Conservation (phyloP, 2,113 vertebrate genomes). For the Grammomys surdaster region DNA sequence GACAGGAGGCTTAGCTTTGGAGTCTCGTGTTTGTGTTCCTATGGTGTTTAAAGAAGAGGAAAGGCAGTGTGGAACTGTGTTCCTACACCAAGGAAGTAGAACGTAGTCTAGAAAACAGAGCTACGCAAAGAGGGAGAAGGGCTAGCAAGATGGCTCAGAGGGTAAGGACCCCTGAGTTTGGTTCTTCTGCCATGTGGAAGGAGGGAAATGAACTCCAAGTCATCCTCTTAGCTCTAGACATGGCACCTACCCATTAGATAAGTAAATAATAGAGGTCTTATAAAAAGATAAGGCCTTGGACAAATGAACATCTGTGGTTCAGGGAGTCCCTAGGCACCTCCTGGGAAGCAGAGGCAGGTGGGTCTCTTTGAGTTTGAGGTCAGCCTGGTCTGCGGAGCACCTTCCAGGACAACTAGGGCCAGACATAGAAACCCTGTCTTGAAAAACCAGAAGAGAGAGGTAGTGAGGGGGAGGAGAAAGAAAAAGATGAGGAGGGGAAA, state of each 20-base stretch:
- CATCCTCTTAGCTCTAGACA: background rate
- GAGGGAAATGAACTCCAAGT: background rate
- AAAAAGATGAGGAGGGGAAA: no score
- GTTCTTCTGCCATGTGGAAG: background rate
- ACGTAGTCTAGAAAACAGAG: background rate
- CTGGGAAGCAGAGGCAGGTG: background rate
- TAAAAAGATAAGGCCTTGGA: background rate
- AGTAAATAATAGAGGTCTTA: background rate
- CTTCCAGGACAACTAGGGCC: background rate
- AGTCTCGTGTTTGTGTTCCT: no score
- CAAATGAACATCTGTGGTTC: background rate
- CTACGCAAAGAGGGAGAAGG: background rate
- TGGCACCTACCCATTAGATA: background rate
- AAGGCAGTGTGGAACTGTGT: background rate
- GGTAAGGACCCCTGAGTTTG: background rate
- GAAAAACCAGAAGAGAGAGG: background rate
- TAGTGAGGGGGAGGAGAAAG: background rate
- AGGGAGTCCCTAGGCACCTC: background rate
- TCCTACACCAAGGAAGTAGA: background rate
- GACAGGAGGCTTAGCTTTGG: background rate
- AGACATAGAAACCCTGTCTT: background rate
- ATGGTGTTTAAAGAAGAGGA: background rate
- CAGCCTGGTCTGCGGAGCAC: background rate
- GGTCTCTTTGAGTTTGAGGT: background rate
- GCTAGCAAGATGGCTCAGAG: background rate